phyloP scores from a whole-genome alignment of 2,113 vertebrate species.

The human region DNA sequence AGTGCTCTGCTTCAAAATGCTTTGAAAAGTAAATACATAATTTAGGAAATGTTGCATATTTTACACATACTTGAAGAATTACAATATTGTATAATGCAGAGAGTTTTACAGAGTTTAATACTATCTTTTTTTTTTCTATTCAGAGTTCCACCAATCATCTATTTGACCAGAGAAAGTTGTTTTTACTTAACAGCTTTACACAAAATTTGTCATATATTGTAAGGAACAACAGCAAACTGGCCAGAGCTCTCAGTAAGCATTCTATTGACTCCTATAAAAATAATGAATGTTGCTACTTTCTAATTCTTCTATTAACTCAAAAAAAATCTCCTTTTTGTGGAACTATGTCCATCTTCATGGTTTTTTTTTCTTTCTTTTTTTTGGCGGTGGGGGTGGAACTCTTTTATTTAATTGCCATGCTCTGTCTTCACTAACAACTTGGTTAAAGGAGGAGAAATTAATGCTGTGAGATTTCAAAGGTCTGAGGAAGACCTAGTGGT shows the following conservation, averaged over 20 bases:
- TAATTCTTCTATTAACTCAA: not conserved
- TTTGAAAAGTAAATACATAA: not conserved
- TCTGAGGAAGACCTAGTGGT: not conserved
- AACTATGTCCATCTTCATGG: not conserved
- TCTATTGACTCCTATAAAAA: not conserved
- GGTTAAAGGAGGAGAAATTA: not conserved
- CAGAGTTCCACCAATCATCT: not conserved
- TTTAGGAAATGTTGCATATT: not conserved
- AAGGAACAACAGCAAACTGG: not conserved
- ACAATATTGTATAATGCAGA: not conserved
- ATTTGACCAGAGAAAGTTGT: not conserved
- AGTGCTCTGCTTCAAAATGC: not conserved
- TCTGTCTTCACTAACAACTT: not conserved
- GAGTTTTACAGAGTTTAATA: not conserved
- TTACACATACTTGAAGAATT: not conserved
- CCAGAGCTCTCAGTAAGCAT: not conserved
- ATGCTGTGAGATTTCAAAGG: not conserved
- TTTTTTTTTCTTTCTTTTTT: not conserved
- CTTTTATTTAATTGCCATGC: not conserved
- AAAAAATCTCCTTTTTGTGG: not conserved
- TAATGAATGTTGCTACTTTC: not conserved
- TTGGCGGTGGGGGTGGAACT: not conserved
- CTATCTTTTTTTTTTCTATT: not conserved
- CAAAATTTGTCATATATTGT: not conserved
- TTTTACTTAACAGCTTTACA: not conserved